Percentiles rank a stretch among this genome's conserved stretches.
Evolutionary conservation across 2,113 vertebrate genomes (phyloP).

Genomic region (Triplophysa dalaica): DNA sequence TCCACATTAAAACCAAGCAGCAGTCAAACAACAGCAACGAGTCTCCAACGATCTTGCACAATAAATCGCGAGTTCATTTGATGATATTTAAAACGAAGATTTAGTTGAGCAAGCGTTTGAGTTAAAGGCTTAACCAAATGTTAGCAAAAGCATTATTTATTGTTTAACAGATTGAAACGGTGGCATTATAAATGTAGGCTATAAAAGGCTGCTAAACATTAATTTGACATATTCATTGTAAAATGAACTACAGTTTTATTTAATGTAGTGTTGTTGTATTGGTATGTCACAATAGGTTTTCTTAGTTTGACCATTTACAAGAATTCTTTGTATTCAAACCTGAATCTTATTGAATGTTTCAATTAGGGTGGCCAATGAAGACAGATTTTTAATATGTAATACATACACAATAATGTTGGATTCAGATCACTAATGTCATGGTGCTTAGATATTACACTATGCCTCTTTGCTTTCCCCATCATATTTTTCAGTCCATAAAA

Average conservation of each 20-base stretch:
- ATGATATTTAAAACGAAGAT: neutral
- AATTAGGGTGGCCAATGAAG: neutral
- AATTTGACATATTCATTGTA: no score
- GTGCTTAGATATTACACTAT: neutral
- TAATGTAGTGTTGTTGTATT: no score
- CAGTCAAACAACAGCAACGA: neutral
- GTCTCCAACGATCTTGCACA: neutral
- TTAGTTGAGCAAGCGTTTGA: neutral
- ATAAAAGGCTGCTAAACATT: no score
- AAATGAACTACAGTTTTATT: no score
- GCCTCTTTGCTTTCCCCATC: neutral
- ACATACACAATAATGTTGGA: conserved; percentile 1
- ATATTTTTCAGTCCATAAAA: neutral
- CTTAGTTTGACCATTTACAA: neutral
- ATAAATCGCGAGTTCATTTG: conserved; percentile 8
- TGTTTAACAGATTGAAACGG: conserved; percentile 17
- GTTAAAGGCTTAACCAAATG: neutral
- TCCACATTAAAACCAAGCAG: conserved; percentile 23
- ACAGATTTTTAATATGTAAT: neutral
- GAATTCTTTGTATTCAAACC: neutral
- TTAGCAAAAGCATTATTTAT: neutral
- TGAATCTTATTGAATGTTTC: neutral
- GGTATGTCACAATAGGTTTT: neutral
- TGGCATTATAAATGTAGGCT: neutral
- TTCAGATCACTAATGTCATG: neutral